These are phyloP conservation scores for Rhinolophus sinicus DNA, from an alignment of 2,113 vertebrate genomes.

Conservation along the genomic window DNA sequence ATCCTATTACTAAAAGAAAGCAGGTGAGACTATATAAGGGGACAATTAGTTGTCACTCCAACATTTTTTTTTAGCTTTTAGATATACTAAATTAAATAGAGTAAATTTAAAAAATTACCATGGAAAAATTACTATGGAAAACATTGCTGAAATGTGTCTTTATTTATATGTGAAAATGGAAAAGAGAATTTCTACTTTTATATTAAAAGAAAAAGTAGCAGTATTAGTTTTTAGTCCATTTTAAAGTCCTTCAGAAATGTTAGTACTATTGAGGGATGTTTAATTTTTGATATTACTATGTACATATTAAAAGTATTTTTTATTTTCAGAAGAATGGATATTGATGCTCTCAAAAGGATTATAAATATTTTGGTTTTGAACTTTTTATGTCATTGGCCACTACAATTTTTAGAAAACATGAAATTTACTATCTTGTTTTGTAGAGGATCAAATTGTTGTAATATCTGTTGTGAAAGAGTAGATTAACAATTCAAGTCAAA, in stretches of 20 bases:
- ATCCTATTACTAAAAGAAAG: neutral
- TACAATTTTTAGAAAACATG: slow-evolving; percentile 37
- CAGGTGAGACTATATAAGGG: neutral
- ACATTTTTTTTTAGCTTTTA: neutral
- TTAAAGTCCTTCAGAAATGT: neutral
- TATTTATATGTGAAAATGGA: neutral
- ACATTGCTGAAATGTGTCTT: neutral
- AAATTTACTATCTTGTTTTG: neutral
- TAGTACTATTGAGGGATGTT: neutral
- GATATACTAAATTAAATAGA: neutral
- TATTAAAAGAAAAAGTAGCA: neutral
- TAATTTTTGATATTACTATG: neutral
- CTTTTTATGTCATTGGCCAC: neutral
- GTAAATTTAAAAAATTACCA: neutral
- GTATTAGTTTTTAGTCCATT: neutral
- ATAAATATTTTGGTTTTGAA: slow-evolving; percentile 24
- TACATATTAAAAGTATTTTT: slow-evolving; percentile 36
- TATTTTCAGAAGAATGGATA: neutral
- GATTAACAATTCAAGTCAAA: neutral
- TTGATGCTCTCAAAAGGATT: slow-evolving; percentile 10
- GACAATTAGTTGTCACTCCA: neutral
- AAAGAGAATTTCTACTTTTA: neutral
- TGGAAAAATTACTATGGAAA: neutral
- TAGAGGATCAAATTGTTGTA: neutral
- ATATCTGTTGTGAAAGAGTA: neutral